phyloP scores from a whole-genome alignment of 2,888 invertebrate species.

The Desoria tigrina region DNA sequence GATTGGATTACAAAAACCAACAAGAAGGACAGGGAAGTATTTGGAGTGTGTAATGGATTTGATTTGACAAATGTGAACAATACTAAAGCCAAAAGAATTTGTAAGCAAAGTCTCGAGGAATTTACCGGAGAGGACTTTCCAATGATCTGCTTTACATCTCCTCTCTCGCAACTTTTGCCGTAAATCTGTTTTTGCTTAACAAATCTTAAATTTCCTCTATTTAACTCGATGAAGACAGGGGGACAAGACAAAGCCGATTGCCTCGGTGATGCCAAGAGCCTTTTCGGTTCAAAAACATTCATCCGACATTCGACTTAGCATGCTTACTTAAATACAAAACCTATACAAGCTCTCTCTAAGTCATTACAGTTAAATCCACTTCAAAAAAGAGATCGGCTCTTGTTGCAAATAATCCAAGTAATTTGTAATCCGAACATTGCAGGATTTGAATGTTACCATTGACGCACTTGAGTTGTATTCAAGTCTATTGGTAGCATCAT shows the following conservation, averaged over 20 bases:
- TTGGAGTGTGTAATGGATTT: conserved; percentile 4
- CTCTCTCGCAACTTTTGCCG: background rate
- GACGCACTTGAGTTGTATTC: background rate
- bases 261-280: background rate
- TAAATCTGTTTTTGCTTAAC: conserved; percentile 15
- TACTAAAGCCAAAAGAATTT: conserved; percentile 13
- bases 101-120: conserved; percentile 18
- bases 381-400: too few relatives aligned
- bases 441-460: background rate
- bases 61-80: conserved; percentile 18
- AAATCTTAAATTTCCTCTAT: conserved; percentile 22
- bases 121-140: conserved; percentile 1
- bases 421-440: conserved; percentile 6
- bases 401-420: conserved; percentile 17
- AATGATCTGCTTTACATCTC: too few relatives aligned
- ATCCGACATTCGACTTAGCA: background rate
- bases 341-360: too few relatives aligned
- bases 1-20: conserved; percentile 11
- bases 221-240: background rate
- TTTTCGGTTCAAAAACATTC: conserved; percentile 1
- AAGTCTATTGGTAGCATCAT: too few relatives aligned
- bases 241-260: conserved; percentile 11
- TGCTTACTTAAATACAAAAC: too few relatives aligned
- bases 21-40: background rate
- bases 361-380: too few relatives aligned